These are phyloP conservation scores for Hydriomena furcata DNA, from an alignment of 2,888 invertebrate species.

Conservation along the genomic window DNA sequence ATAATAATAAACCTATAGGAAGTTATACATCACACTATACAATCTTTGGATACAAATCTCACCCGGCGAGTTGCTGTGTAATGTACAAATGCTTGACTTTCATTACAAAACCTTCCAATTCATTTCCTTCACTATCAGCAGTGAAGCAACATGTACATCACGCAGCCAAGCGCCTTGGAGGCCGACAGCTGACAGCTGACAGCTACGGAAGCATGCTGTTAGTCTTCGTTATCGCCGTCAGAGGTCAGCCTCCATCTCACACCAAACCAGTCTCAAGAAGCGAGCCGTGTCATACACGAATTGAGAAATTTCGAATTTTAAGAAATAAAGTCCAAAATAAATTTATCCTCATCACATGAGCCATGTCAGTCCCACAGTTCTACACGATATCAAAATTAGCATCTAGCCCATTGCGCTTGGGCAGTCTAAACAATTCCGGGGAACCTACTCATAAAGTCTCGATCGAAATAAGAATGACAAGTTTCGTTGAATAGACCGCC, in stretches of 20 bases:
- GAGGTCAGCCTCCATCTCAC: constrained; percentile 41
- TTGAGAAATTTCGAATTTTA: constrained; percentile 56
- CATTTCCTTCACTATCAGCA: background rate
- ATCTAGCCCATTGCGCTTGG: constrained; percentile 51
- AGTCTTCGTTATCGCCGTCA: constrained; percentile 11
- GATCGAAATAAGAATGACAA: constrained; percentile 24
- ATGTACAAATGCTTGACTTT: constrained; percentile 18
- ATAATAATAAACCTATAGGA: constrained; percentile 76
- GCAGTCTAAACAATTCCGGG: constrained; percentile 23
- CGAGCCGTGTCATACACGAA: constrained; percentile 78
- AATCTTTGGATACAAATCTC: constrained; percentile 81
- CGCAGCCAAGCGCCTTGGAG: constrained; percentile 38
- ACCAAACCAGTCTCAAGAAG: constrained; percentile 71
- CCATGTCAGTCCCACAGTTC: constrained; percentile 73
- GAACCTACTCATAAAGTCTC: constrained; percentile 19
- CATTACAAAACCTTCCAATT: background rate
- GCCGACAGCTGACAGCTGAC: constrained; percentile 20
- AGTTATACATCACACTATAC: constrained; percentile 77
- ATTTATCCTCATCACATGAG: constrained; percentile 80
- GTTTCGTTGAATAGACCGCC: constrained; percentile 31
- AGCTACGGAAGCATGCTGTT: background rate
- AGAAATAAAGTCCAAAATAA: constrained; percentile 48
- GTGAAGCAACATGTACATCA: constrained; percentile 29
- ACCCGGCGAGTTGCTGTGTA: constrained; percentile 44
- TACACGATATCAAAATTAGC: constrained; percentile 68